Conservation (phyloP, 2,888 invertebrate species). For the Dicranocentrus wangi region DNA sequence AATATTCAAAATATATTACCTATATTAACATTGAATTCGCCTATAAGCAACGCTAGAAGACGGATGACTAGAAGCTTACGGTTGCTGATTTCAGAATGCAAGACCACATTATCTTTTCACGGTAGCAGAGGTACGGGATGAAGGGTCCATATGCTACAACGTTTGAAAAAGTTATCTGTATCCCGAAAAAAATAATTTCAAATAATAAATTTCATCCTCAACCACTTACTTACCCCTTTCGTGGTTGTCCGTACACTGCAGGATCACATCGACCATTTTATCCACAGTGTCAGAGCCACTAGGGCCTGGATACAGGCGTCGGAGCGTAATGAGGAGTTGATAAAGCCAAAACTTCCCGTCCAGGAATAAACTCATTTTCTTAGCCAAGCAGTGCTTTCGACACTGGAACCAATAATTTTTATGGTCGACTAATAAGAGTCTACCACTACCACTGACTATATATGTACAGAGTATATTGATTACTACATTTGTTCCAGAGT, state of each 20-base stretch:
- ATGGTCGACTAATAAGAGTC: background rate
- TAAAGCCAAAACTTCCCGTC: conserved; percentile 31
- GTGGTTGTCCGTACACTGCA: conserved; percentile 22
- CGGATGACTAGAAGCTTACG: too few species aligned
- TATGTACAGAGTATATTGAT: too few species aligned
- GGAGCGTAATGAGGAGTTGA: conserved; percentile 3
- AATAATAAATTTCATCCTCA: too few species aligned
- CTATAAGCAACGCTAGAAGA: background rate
- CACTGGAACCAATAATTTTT: conserved; percentile 3
- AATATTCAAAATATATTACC: background rate
- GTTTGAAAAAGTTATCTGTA: too few species aligned
- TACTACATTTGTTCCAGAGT: too few species aligned
- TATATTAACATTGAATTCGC: conserved; percentile 2
- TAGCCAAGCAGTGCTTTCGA: conserved; percentile 20
- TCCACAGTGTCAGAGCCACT: conserved; percentile 17
- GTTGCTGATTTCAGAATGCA: conserved; percentile 4
- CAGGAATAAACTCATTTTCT: conserved; percentile 18
- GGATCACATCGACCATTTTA: conserved; percentile 24
- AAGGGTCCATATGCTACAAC: conserved; percentile 12
- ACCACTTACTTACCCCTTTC: background rate
- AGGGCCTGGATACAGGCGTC: conserved; percentile 7
- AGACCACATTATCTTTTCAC: conserved; percentile 18
- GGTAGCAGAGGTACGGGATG: conserved; percentile 8
- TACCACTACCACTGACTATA: too few species aligned
- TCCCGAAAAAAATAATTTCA: background rate